Conservation (phyloP, 37 sponge, comb jelly and placozoan species). For the Haliclona indistincta region DNA sequence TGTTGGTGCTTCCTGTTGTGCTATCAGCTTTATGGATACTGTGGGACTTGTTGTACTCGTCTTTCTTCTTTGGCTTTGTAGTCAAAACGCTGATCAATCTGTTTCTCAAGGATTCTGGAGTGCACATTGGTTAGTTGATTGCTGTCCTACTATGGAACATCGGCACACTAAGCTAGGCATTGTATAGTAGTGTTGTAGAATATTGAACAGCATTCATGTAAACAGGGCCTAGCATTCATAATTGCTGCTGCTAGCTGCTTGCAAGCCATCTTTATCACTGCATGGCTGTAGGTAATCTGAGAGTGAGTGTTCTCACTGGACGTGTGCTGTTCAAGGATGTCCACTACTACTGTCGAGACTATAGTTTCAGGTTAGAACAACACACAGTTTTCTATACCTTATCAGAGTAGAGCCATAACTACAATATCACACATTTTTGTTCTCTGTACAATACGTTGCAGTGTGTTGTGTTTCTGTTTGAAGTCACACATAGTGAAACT, state of each 20-base stretch:
- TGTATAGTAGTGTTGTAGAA: too few relatives aligned
- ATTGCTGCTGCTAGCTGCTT: background rate
- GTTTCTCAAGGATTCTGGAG: constrained; percentile 40
- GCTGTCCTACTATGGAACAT: too few relatives aligned
- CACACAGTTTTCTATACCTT: background rate
- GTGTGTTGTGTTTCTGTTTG: background rate
- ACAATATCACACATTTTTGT: background rate
- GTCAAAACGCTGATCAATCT: constrained; percentile 29
- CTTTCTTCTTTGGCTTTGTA: constrained; percentile 29
- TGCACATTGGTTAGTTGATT: constrained; percentile 50
- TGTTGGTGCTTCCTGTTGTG: constrained; percentile 39
- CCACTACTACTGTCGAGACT: constrained; percentile 48
- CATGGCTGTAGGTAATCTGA: constrained; percentile 35
- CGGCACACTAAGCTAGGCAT: too few relatives aligned
- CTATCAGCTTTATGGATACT: constrained; percentile 58
- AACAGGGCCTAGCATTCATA: too few relatives aligned
- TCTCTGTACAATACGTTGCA: background rate
- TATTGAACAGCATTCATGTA: too few relatives aligned
- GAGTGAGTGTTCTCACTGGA: constrained; percentile 46
- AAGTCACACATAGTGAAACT: background rate
- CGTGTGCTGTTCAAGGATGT: constrained; percentile 60
- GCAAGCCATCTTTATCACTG: background rate
- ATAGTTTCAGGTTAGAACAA: constrained; percentile 37
- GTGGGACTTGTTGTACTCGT: constrained; percentile 41
- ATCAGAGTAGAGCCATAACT: background rate